Evolutionary conservation across 2,888 invertebrate genomes (phyloP).

Genomic region (Abscondita cerata): DNA sequence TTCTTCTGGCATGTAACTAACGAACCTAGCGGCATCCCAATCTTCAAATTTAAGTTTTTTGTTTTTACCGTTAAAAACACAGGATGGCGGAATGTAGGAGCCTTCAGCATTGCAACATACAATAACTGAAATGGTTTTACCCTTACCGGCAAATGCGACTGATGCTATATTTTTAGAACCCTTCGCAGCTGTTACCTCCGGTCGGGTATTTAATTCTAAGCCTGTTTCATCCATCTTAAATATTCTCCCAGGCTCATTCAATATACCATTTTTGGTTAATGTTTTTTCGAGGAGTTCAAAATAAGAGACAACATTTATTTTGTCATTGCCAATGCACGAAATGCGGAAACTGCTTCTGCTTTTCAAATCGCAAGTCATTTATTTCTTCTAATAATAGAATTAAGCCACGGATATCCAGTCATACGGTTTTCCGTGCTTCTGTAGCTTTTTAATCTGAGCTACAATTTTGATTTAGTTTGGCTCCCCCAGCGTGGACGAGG

Average conservation of each 20-base stretch:
- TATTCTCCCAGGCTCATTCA: constrained; percentile 27
- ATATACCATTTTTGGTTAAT: constrained; percentile 26
- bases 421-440: too few relatives aligned
- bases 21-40: constrained; percentile 34
- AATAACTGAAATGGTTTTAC: constrained; percentile 46
- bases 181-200: constrained; percentile 44
- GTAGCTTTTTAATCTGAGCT: too few relatives aligned
- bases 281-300: constrained; percentile 18
- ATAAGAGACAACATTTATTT: constrained; percentile 15
- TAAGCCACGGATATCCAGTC: too few relatives aligned
- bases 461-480: too few relatives aligned
- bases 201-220: constrained; percentile 44
- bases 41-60: constrained; percentile 39
- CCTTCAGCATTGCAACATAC: constrained; percentile 49
- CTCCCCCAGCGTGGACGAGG: too few relatives aligned
- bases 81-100: constrained; percentile 41
- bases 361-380: too few relatives aligned
- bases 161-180: constrained; percentile 38
- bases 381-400: too few relatives aligned
- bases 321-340: constrained; percentile 24
- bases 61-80: constrained; percentile 42
- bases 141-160: constrained; percentile 41
- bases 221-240: constrained; percentile 21
- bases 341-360: constrained; percentile 43
- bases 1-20: constrained; percentile 33